Evolutionary conservation across 2,113 vertebrate species (phyloP), one percentile per base, ranked within the genome.

Genomic region (Rhipidura dahli): DNA sequence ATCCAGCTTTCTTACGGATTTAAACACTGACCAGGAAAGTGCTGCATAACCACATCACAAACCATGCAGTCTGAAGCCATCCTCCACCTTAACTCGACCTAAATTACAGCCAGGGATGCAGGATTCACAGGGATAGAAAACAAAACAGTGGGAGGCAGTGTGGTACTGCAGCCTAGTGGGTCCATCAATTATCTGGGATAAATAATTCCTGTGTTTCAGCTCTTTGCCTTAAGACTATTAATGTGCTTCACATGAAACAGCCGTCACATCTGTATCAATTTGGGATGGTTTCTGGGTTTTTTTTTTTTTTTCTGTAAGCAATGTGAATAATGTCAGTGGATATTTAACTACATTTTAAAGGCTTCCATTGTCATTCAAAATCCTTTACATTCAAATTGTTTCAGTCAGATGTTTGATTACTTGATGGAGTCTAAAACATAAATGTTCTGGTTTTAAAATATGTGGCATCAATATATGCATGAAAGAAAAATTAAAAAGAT

Each of bases 401-500:
- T 64, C 42, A 87, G 54, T 90, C 82, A 70, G 70, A 31, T 39
- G 49, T 71, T 93, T 11, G 17, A 37, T 89, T 89, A 87, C 13
- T 45, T 53, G 31, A 75, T 47, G 91, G 68, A 68, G 66, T 33
- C 70, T 80, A 50, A 86, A 77, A 23, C 51, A 70, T 49, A 35
- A 77, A 90, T 56, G 28, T 16, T 72, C 65, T 78, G 40, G 24
- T 49, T 83, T 31, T 93, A 13, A 92, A 91, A 78, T 1, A 7
- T 1, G 4, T 26, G 4, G 33, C 79, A 83, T 40, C 44, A 75
- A 51, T 79, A 78, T 20, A 86, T 6, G 89, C 39, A 87, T n/a
- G 56, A 94, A 93, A 63, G 64, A 93, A 87, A 94, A 97, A 90
- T 75, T 68, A 60, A 71, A 82, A 61, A 85, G 35, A 90, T 33